Percentiles rank a stretch among this genome's conserved stretches.
These are phyloP conservation scores for Haplochromis burtoni DNA, from an alignment of 2,113 vertebrate genomes.

Conservation along the genomic window DNA sequence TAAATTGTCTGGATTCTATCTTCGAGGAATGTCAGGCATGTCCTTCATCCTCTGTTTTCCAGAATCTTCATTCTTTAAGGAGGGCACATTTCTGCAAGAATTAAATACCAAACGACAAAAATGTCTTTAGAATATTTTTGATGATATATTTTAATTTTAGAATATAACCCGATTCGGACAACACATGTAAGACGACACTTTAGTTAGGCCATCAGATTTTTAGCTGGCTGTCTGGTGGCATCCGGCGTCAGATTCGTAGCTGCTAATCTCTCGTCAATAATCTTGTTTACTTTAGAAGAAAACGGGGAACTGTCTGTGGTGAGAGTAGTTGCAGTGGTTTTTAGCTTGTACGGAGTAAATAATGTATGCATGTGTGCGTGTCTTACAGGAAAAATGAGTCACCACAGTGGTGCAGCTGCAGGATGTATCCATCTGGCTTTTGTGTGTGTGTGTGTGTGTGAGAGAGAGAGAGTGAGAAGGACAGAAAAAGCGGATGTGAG, in stretches of 20 bases:
- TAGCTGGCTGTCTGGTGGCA: neutral
- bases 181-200: neutral
- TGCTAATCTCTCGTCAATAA: slow-evolving; percentile 36
- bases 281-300: neutral
- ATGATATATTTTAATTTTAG: neutral
- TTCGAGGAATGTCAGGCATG: slow-evolving; percentile 30
- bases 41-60: slow-evolving; percentile 28
- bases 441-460: neutral
- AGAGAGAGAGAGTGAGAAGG: neutral
- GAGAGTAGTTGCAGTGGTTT: neutral
- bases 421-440: slow-evolving; percentile 9
- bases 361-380: neutral
- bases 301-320: neutral
- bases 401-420: slow-evolving; percentile 48
- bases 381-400: neutral
- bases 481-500: slow-evolving; percentile 34
- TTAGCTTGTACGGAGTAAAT: neutral
- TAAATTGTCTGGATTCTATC: neutral
- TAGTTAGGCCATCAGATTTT: neutral
- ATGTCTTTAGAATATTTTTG: neutral
- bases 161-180: neutral
- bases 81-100: neutral
- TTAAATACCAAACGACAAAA: neutral
- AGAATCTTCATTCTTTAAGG: slow-evolving; percentile 24
- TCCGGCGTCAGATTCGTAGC: neutral